Percentiles rank a stretch among this genome's conserved stretches.
Evolutionary conservation across 1,140 invertebrate genomes (phyloP).

Genomic region (Papilio xuthus): DNA sequence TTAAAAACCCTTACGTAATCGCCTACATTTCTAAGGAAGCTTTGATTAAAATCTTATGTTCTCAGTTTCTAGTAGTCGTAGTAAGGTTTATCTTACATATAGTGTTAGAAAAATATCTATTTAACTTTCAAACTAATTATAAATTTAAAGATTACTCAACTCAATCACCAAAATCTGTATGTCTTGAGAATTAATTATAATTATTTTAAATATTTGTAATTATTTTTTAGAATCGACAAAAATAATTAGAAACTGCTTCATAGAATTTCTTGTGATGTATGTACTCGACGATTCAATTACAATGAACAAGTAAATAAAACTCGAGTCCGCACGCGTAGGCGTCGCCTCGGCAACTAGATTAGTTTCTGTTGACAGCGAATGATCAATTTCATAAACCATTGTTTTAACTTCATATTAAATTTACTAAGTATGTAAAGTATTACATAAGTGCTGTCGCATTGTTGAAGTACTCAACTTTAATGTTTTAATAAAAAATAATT

Average conservation of each 20-base stretch:
- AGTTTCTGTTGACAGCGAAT: constrained; percentile 3
- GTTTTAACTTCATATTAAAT: constrained; percentile 12
- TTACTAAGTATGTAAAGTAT: neutral
- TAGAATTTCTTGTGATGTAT: constrained; percentile 42
- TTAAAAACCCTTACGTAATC: too few species aligned
- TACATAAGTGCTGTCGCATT: neutral
- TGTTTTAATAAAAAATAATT: too few species aligned
- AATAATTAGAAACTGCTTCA: neutral
- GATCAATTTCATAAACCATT: constrained; percentile 4
- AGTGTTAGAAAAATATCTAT: too few species aligned
- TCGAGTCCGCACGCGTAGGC: neutral
- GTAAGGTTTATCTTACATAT: too few species aligned
- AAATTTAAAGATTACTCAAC: too few species aligned
- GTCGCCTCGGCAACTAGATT: neutral
- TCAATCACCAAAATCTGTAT: neutral
- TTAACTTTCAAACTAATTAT: too few species aligned
- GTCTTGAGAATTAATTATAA: neutral
- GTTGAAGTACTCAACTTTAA: neutral
- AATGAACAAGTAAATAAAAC: constrained; percentile 42
- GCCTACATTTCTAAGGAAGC: too few species aligned
- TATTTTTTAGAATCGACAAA: neutral
- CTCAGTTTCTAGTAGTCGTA: too few species aligned
- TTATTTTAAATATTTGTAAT: neutral
- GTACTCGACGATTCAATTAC: constrained; percentile 41
- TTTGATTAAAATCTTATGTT: too few species aligned